Evolutionary conservation across 2,888 invertebrate genomes (phyloP), one percentile per base, ranked within the genome.

Genomic region (Ernsta delagoae): DNA sequence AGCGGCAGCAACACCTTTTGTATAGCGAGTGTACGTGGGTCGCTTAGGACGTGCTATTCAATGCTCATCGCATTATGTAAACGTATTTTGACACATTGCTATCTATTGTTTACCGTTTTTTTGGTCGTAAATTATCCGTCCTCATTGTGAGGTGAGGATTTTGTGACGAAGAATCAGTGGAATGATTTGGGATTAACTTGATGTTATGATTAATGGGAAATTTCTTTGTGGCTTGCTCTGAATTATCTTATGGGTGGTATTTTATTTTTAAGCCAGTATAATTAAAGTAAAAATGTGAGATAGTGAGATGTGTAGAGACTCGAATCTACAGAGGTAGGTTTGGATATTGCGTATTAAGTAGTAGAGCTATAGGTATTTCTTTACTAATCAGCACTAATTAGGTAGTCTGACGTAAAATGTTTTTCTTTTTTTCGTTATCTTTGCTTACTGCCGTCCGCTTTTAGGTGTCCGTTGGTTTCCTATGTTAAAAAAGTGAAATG

Each of bases 51-150:
- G 36, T 62, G 71, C 72, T 56, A 76, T 78, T 77, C 70, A 78
- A 77, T 73, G 76, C 75, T 87, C 82, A 89, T 83, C 84, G 81
- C 78, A 85, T 89, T 89, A 85, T 91, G 84, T 82, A 74, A 75
- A 78, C 79, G 80, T 92, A 90, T 93, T 93, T 93, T 93, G 93
- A 93, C 93, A 93, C 86, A 93, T 92, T 85, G 87, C 88, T 76
- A 70, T 73, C 74, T 79, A 87, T 93, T 93, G 92, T 92, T 87
- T 87, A 87, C 77, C 73, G 73, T 84, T 88, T 88, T 88, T 86
- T 78, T 75, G 80, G 77, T 81, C 83, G 80, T 92, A 93, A 89
- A 92, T 92, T 87, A 88, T 85, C 82, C 86, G 85, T 84, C 80
- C 65, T 69, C 62, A 71, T 70, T 71, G 69, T 74, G 68, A 74